A percentile compares a stretch with the other conserved stretches of the same genome.
These are phyloP conservation scores for Tychaedon coryphoeus DNA, from an alignment of 2,113 vertebrate species.

Conservation along the genomic window DNA sequence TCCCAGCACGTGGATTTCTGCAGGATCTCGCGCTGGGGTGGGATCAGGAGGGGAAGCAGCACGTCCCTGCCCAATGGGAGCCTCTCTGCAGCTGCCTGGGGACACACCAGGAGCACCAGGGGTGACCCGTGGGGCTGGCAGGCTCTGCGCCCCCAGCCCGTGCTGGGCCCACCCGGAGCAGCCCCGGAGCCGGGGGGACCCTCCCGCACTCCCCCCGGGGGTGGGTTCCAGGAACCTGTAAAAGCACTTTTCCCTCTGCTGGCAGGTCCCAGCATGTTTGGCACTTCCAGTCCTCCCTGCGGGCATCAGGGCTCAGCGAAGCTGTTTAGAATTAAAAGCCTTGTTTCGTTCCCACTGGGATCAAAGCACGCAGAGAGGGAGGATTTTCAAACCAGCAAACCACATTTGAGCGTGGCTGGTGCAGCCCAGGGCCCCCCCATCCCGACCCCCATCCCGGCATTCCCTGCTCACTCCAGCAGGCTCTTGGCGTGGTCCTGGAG, in stretches of 20 bases:
- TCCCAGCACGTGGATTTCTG: accelerated
- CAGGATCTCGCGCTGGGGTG: background rate
- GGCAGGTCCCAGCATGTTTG: conserved; percentile 22
- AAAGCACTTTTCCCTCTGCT: background rate
- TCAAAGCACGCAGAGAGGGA: conserved; percentile 8
- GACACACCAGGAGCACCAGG: accelerated
- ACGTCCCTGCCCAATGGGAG: accelerated
- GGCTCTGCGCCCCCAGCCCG: background rate
- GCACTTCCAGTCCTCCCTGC: conserved; percentile 17
- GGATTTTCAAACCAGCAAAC: conserved; percentile 27
- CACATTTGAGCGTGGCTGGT: background rate
- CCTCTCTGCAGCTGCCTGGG: background rate
- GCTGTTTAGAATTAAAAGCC: conserved; percentile 41
- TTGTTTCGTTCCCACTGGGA: conserved; percentile 38
- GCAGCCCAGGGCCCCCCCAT: background rate
- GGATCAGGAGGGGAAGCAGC: background rate
- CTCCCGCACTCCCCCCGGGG: background rate
- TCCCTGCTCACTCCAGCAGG: background rate
- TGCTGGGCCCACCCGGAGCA: background rate
- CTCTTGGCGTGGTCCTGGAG: background rate
- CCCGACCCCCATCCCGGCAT: background rate
- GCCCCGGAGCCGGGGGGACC: background rate
- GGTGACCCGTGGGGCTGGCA: accelerated
- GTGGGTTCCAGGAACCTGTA: conserved; percentile 13
- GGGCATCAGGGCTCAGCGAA: conserved; percentile 2